Percentiles rank a stretch among this genome's conserved stretches.
phyloP scores from a whole-genome alignment of 2,797 vertebrate species.

The Propithecus perrieri region DNA sequence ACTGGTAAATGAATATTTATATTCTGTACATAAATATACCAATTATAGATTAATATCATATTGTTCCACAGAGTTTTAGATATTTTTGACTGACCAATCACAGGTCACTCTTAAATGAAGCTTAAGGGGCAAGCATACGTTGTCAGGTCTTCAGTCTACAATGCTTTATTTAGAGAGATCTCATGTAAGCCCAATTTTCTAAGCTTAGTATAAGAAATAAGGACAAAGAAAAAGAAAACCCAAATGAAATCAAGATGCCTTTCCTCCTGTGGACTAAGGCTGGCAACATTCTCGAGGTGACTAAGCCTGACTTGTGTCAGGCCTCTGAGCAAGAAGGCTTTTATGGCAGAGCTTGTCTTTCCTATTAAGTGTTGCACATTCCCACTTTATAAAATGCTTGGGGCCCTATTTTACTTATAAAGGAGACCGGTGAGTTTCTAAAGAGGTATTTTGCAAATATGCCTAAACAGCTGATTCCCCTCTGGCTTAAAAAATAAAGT shows the following conservation, averaged over 20 bases:
- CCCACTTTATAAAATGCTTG: constrained; percentile 43
- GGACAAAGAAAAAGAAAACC: neutral
- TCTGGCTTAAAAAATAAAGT: neutral
- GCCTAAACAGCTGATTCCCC: neutral
- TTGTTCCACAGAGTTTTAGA: neutral
- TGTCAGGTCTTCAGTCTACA: neutral
- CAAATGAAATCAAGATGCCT: constrained; percentile 39
- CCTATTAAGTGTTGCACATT: constrained; percentile 55
- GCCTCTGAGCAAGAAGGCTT: constrained; percentile 61
- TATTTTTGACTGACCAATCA: neutral
- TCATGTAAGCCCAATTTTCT: neutral
- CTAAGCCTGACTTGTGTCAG: constrained; percentile 62
- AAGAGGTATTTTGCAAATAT: constrained; percentile 58
- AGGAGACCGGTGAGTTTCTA: neutral
- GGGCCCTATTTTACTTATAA: constrained; percentile 62
- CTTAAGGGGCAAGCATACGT: fast-evolving
- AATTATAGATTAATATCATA: neutral
- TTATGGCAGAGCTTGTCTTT: constrained; percentile 62
- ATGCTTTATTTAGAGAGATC: neutral
- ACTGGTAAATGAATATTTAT: neutral
- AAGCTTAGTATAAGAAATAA: constrained; percentile 48
- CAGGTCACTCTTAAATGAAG: neutral
- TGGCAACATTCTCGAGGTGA: constrained; percentile 66
- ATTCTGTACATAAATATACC: neutral
- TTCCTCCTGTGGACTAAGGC: constrained; percentile 8